Conservation (phyloP, 2,888 invertebrate species). For the Drosophila phalerata region DNA sequence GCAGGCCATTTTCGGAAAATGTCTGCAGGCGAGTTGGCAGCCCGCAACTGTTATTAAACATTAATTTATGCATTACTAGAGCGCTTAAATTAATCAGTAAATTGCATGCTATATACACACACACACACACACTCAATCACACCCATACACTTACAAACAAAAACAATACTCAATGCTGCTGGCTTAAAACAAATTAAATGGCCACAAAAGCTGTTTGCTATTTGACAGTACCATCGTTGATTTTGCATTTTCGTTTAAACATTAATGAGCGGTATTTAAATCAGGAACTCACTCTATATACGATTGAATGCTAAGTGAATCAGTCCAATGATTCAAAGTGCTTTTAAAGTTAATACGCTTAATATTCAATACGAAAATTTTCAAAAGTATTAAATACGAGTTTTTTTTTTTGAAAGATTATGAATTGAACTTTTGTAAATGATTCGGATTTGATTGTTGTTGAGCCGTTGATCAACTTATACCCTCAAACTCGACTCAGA, state of each 20-base stretch:
- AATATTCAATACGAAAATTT: background rate
- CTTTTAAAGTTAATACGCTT: constrained; percentile 18
- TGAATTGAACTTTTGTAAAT: background rate
- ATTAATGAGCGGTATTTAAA: constrained; percentile 37
- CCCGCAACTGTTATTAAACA: constrained; percentile 68
- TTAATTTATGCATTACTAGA: constrained; percentile 74
- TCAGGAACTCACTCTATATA: constrained; percentile 9
- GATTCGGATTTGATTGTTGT: background rate
- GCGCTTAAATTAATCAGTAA: constrained; percentile 74
- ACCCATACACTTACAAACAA: constrained; percentile 17
- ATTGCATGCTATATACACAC: constrained; percentile 48
- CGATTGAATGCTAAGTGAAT: constrained; percentile 10
- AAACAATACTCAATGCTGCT: constrained; percentile 34
- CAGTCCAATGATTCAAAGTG: background rate
- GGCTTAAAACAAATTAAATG: constrained; percentile 61
- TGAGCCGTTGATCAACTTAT: background rate
- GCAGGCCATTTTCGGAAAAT: constrained; percentile 34
- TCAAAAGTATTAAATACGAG: background rate
- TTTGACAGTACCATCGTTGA: constrained; percentile 50
- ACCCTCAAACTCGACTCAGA: background rate
- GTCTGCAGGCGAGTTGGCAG: constrained; percentile 43
- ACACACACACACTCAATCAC: constrained; percentile 14
- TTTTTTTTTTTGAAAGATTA: background rate
- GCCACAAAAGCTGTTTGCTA: constrained; percentile 60
- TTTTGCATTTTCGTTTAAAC: constrained; percentile 39